These are phyloP conservation scores for Hippotragus niger DNA, from an alignment of 2,113 vertebrate species.

Conservation along the genomic window DNA sequence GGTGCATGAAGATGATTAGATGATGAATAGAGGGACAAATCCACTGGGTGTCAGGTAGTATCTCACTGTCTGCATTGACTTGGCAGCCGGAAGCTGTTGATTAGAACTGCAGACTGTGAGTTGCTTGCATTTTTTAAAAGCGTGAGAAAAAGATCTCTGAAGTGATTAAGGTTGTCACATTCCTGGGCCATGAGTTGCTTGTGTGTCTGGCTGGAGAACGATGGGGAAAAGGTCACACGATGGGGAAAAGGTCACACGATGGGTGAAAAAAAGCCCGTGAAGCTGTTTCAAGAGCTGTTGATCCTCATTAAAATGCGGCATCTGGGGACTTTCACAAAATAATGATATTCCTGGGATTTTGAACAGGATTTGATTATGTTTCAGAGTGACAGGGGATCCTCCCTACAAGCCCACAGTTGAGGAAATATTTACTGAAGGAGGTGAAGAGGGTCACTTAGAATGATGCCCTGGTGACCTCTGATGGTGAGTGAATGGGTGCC, in stretches of 20 bases:
- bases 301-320: background rate
- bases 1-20: accelerated
- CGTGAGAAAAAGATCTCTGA: background rate
- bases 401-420: accelerated
- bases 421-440: background rate
- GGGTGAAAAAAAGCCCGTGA: background rate
- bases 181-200: accelerated
- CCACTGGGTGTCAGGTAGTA: accelerated
- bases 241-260: accelerated
- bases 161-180: accelerated
- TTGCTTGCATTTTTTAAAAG: background rate
- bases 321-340: background rate
- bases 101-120: too few relatives aligned
- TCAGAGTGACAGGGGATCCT: background rate
- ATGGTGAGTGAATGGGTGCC: accelerated
- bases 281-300: background rate
- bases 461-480: accelerated
- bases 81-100: accelerated
- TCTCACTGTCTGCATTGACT: accelerated
- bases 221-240: accelerated
- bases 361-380: background rate
- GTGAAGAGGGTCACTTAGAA: too few relatives aligned
- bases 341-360: background rate
- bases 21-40: background rate
- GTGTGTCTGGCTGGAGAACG: accelerated